Evolutionary conservation across 2,113 vertebrate species (phyloP).

Genomic region (Larimichthys polyactis): DNA sequence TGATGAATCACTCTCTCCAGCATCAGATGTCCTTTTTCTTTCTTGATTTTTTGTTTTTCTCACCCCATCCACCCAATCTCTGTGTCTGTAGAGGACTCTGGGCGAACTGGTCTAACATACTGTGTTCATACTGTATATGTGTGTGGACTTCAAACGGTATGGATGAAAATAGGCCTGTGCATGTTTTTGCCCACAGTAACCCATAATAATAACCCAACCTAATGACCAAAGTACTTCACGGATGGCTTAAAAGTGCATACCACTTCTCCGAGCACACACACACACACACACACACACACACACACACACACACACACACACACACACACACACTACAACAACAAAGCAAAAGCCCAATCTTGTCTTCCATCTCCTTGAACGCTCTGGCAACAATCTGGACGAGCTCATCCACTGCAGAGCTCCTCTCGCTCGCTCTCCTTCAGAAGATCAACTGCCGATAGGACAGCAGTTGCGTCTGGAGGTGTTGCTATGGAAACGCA

Average conservation of each 20-base stretch:
- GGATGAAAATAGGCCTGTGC: not conserved
- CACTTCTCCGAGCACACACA: not conserved
- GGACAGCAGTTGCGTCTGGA: slow-evolving; percentile 27
- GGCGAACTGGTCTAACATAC: not conserved
- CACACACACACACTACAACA: slow-evolving; percentile 4
- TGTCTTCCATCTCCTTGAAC: slow-evolving; percentile 38
- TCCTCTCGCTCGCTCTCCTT: slow-evolving; percentile 13
- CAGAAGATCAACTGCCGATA: slow-evolving; percentile 14
- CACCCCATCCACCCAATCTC: not conserved
- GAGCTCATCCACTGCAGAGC: slow-evolving; percentile 21
- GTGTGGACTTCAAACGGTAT: slow-evolving; percentile 19
- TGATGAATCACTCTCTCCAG: slow-evolving; percentile 39
- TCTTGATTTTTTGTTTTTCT: slow-evolving; percentile 10
- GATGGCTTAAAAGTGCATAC: slow-evolving; percentile 17
- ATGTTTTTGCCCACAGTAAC: slow-evolving; percentile 35
- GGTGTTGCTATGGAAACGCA: slow-evolving; percentile 42
- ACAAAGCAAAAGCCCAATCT: slow-evolving; percentile 29
- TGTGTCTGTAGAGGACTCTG: not conserved
- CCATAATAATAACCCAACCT: slow-evolving; percentile 36
- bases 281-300: not conserved
- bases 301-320: not conserved
- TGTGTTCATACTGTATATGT: not conserved
- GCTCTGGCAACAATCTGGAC: slow-evolving; percentile 54
- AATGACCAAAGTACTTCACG: slow-evolving; percentile 57
- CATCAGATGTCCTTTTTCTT: slow-evolving; percentile 7